Percentiles rank a stretch among this genome's conserved stretches.
Evolutionary conservation across 2,113 vertebrate genomes (phyloP).

Genomic region (Aegypius monachus): DNA sequence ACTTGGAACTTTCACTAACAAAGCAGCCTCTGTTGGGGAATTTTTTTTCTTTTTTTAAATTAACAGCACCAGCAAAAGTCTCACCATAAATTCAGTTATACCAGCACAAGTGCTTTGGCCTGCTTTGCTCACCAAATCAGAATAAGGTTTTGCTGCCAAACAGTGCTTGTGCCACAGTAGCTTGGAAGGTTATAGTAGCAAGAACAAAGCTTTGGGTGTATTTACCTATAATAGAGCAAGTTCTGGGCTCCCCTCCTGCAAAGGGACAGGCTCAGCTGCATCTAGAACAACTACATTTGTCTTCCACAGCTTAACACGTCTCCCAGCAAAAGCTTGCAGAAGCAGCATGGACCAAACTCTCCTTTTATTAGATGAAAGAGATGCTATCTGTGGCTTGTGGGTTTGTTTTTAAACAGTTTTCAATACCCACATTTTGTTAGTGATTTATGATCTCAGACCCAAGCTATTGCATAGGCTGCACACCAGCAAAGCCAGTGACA

Average conservation of each 20-base stretch:
- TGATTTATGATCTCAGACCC: background rate
- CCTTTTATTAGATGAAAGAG: background rate
- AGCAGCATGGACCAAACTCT: background rate
- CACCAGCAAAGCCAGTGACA: background rate
- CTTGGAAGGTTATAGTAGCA: background rate
- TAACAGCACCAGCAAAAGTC: background rate
- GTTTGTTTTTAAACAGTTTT: background rate
- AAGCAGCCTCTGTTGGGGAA: background rate
- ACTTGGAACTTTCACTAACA: background rate
- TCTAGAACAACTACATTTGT: background rate
- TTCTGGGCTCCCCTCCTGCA: background rate
- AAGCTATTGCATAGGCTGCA: background rate
- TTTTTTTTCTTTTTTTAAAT: background rate
- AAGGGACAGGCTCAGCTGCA: background rate
- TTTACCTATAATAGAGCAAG: background rate
- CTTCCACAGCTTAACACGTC: background rate
- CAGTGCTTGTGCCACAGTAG: background rate
- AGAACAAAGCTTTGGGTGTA: background rate
- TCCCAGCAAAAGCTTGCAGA: background rate
- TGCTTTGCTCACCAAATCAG: background rate
- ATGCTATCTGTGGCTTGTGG: slow-evolving; percentile 5
- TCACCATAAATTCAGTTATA: background rate
- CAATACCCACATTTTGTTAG: background rate
- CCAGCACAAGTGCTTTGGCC: background rate
- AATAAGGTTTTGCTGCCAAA: background rate